Evolutionary conservation across 2,113 vertebrate genomes (phyloP).

Genomic region (Chlamydotis undulata): DNA sequence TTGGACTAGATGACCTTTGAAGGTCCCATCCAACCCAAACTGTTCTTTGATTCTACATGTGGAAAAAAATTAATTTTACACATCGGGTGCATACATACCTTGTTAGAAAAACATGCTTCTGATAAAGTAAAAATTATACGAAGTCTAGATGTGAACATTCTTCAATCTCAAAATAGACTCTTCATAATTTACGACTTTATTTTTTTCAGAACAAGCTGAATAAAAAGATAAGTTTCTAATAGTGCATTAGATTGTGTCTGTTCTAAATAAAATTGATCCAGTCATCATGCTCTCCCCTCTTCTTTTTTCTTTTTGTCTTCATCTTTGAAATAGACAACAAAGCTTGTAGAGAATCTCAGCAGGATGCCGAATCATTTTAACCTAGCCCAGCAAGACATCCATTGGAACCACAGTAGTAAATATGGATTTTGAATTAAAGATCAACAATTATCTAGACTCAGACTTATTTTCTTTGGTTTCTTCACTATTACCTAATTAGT

Average conservation of each 20-base stretch:
- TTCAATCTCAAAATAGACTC: neutral
- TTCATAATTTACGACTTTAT: neutral
- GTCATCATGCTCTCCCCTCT: conserved; percentile 15
- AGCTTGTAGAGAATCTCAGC: conserved; percentile 45
- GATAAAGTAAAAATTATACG: neutral
- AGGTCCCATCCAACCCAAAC: no score
- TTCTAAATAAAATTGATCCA: conserved; percentile 41
- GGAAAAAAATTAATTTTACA: neutral
- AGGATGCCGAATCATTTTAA: conserved; percentile 64
- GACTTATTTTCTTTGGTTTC: conserved; percentile 27
- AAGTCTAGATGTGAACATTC: neutral
- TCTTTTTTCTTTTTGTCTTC: neutral
- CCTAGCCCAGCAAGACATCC: conserved; percentile 52
- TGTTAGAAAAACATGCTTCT: neutral
- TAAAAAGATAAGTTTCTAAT: neutral
- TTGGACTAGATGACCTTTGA: no score
- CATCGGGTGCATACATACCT: neutral
- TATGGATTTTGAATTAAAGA: conserved; percentile 70
- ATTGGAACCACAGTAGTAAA: conserved; percentile 42
- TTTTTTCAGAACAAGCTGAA: neutral
- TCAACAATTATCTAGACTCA: conserved; percentile 60
- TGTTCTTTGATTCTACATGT: no score
- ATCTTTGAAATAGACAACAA: conserved; percentile 47
- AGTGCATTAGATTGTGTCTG: neutral
- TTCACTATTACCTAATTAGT: conserved; percentile 40